Evolutionary conservation across 2,797 vertebrate genomes (phyloP), one percentile per base, ranked within the genome.

Genomic region (Chelon auratus): DNA sequence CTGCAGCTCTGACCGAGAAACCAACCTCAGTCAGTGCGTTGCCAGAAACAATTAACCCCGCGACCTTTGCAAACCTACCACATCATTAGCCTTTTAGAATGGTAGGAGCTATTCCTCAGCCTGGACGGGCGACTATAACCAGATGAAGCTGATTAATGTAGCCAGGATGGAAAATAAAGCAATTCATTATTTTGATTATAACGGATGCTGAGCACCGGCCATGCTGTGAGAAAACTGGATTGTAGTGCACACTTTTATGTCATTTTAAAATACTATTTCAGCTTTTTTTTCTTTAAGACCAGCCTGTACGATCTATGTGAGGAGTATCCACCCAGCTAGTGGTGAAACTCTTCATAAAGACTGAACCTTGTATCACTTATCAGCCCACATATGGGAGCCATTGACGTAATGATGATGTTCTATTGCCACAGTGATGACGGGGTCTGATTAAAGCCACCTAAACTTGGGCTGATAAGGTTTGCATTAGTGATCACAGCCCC

Each of bases 371-470:
- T 77, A 53, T 85, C 75, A 70, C 78, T 75, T 77, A 78, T 82
- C 82, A 81, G 78, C 61, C 39, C 62, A 71, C 89, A 92, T 84
- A 77, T 91, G 88, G 85, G 62, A 87, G 48, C 80, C 87, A 87
- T 90, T 79, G 70, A 57, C 70, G 65, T 80, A 75, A 85, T 67
- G 63, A 65, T 56, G 59, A 83, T 62, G 68, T 70, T 66, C 63
- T 78, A 80, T 81, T 63, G 61, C 62, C 51, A 61, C 80, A 63
- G 75, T 67, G 78, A 84, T 78, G 81, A 83, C 70, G 69, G 61
- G 68, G 78, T 74, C 80, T 84, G 85, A 88, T 87, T 82, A 83
- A 76, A 62, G 85, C 71, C 54, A 60, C 62, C 61, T 67, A 48
- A 81, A 63, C 33, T 55, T 64, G 42, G 22, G 11, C 68, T 79